A percentile compares a stretch with the other conserved stretches of the same genome.
phyloP scores from a whole-genome alignment of 2,888 invertebrate genomes.

The Toxonevra muliebris region DNA sequence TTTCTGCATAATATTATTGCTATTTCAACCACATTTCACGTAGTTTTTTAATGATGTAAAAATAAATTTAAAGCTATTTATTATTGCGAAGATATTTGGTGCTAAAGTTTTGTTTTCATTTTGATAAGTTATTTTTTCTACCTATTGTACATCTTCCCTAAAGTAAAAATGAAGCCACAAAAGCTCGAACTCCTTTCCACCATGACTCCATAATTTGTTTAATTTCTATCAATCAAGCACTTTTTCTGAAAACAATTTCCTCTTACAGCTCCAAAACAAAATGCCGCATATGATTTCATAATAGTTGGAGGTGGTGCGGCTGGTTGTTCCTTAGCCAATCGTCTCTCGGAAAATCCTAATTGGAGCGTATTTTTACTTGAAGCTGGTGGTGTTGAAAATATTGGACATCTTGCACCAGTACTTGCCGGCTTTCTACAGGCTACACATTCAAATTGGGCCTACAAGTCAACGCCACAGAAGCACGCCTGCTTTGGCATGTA shows the following conservation, averaged over 20 bases:
- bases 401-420: constrained; percentile 46
- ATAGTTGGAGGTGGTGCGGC: constrained; percentile 84
- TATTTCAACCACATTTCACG: too few relatives aligned
- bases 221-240: too few relatives aligned
- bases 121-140: too few relatives aligned
- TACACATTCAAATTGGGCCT: constrained; percentile 72
- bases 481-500: constrained; percentile 68
- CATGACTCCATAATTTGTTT: too few relatives aligned
- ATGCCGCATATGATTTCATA: constrained; percentile 78
- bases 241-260: neutral
- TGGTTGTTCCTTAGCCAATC: constrained; percentile 65
- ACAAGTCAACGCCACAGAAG: constrained; percentile 71
- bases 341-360: constrained; percentile 52
- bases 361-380: constrained; percentile 65
- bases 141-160: too few relatives aligned
- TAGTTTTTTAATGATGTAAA: too few relatives aligned
- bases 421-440: constrained; percentile 43
- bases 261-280: constrained; percentile 73
- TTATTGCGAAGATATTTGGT: too few relatives aligned
- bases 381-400: constrained; percentile 62
- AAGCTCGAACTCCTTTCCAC: too few relatives aligned
- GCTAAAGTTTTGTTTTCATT: too few relatives aligned
- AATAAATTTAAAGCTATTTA: too few relatives aligned
- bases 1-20: too few relatives aligned
- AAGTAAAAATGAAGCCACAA: too few relatives aligned